Evolutionary conservation across 2,888 invertebrate species (phyloP).

Genomic region (Lasioglossum zephyrum): DNA sequence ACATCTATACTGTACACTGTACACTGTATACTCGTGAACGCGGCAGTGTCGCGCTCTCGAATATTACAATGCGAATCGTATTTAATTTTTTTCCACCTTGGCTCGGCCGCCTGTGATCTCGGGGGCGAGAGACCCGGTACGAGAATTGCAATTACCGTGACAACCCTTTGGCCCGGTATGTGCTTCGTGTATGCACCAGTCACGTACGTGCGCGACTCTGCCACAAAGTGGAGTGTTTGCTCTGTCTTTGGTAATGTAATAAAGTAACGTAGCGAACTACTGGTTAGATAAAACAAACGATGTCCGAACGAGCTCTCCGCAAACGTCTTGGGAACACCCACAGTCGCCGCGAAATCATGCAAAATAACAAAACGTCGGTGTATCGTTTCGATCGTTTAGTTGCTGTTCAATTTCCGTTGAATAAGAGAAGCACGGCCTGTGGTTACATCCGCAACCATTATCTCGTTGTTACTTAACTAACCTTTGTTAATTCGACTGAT

Average conservation of each 20-base stretch:
- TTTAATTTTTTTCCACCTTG: conserved; percentile 4
- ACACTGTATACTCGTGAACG: background rate
- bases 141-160: conserved; percentile 29
- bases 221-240: conserved; percentile 15
- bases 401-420: conserved; percentile 2
- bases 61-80: conserved; percentile 6
- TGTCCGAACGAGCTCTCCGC: conserved; percentile 6
- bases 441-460: background rate
- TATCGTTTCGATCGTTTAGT: background rate
- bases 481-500: background rate
- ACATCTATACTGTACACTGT: too few species aligned
- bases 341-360: conserved; percentile 55
- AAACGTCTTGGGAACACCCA: conserved; percentile 64
- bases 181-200: background rate
- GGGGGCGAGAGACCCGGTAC: background rate
- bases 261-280: background rate
- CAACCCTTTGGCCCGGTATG: background rate
- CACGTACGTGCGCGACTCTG: background rate
- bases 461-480: too few species aligned
- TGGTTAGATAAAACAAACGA: conserved; percentile 33
- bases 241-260: conserved; percentile 18
- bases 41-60: background rate
- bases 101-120: background rate
- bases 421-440: background rate
- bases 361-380: conserved; percentile 58